Evolutionary conservation across 1,140 invertebrate genomes (phyloP).

Genomic region (Brachionus sp.): DNA sequence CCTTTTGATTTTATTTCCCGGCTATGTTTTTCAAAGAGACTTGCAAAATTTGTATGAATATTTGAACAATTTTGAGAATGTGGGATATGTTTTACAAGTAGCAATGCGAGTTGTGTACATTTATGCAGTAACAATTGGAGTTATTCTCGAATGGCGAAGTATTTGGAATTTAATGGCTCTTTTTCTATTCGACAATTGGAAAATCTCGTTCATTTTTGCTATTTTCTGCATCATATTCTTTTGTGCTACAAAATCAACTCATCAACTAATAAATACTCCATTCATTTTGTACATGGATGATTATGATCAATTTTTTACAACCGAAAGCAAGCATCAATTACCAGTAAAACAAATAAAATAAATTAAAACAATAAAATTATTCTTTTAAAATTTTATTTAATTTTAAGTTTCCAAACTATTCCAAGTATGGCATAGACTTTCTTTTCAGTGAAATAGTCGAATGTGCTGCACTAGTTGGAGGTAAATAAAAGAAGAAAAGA

Average conservation of each 20-base stretch:
- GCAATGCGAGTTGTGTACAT: slow-evolving; percentile 33
- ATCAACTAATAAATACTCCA: slow-evolving; percentile 15
- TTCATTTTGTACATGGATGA: slow-evolving; percentile 39
- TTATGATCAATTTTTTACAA: slow-evolving; percentile 32
- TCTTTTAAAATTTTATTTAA: slow-evolving; percentile 1
- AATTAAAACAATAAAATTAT: background rate
- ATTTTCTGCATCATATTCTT: slow-evolving; percentile 30
- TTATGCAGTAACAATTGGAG: background rate
- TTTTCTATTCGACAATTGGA: background rate
- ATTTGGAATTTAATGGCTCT: slow-evolving; percentile 23
- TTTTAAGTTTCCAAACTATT: slow-evolving; percentile 19
- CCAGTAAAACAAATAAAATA: background rate
- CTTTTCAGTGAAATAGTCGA: slow-evolving; percentile 30
- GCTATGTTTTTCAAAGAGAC: slow-evolving; percentile 30
- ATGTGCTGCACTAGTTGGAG: background rate
- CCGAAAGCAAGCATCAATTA: slow-evolving; percentile 20
- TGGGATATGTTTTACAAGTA: slow-evolving; percentile 3
- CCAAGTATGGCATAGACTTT: slow-evolving; percentile 27
- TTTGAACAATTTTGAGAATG: background rate
- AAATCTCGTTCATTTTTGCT: background rate
- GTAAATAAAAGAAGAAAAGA: background rate
- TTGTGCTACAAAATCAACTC: slow-evolving; percentile 29
- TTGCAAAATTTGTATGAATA: slow-evolving; percentile 33
- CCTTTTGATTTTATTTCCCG: background rate
- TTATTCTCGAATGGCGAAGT: slow-evolving; percentile 34